These are phyloP conservation scores for Sesia bembeciformis DNA, from an alignment of 2,888 invertebrate genomes.

Conservation along the genomic window DNA sequence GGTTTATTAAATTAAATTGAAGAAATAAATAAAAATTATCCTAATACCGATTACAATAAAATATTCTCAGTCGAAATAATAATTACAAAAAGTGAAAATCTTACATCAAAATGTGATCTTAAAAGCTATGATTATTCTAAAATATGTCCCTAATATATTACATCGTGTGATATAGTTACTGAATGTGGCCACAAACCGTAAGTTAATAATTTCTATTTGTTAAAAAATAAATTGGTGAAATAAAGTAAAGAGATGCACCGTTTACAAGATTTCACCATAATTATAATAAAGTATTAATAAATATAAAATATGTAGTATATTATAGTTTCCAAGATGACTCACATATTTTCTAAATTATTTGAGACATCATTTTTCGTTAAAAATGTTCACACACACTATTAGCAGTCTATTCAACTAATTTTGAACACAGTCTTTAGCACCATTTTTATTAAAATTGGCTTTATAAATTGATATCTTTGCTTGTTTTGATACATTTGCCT, in stretches of 20 bases:
- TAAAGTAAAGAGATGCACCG: slow-evolving; percentile 56
- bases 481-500: slow-evolving; percentile 86
- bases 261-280: slow-evolving; percentile 66
- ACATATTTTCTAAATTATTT: too few species aligned
- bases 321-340: not conserved
- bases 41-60: slow-evolving; percentile 27
- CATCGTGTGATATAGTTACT: slow-evolving; percentile 24
- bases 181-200: slow-evolving; percentile 33
- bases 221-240: slow-evolving; percentile 36
- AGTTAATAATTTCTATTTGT: slow-evolving; percentile 6
- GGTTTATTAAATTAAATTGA: slow-evolving; percentile 11
- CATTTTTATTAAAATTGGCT: slow-evolving; percentile 14
- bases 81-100: slow-evolving; percentile 22
- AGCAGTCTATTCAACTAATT: slow-evolving; percentile 21
- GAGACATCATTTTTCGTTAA: not conserved
- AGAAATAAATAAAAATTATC: slow-evolving; percentile 19
- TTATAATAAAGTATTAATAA: slow-evolving; percentile 20
- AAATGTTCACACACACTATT: not conserved
- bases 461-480: slow-evolving; percentile 48
- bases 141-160: slow-evolving; percentile 23
- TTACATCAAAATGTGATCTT: not conserved
- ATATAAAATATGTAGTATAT: too few species aligned
- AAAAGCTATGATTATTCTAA: slow-evolving; percentile 3
- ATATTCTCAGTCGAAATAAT: slow-evolving; percentile 40
- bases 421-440: slow-evolving; percentile 56